Evolutionary conservation across 2,113 vertebrate genomes (phyloP).

Genomic region (Empidonax alnorum): DNA sequence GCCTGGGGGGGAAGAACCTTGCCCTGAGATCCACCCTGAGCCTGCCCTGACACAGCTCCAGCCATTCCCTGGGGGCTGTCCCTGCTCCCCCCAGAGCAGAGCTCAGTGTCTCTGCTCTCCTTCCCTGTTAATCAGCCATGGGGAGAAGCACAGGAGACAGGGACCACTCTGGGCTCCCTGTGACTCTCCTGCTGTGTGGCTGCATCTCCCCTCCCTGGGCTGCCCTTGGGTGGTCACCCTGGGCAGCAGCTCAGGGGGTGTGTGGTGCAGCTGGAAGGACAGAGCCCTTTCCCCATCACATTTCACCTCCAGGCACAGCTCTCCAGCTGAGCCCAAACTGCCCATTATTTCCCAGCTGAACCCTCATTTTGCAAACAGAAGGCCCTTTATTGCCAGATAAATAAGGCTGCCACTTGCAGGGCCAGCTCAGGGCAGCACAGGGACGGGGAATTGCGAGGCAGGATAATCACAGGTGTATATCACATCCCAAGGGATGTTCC

Average conservation of each 20-base stretch:
- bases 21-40: neutral
- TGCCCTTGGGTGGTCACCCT: too few relatives aligned
- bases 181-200: neutral
- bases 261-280: neutral
- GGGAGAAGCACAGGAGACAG: neutral
- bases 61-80: neutral
- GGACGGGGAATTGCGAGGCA: neutral
- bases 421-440: neutral
- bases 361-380: neutral
- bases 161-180: rapidly evolving
- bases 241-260: neutral
- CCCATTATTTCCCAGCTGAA: constrained; percentile 4
- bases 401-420: neutral
- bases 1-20: neutral
- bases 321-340: neutral
- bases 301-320: neutral
- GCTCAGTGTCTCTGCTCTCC: neutral
- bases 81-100: neutral
- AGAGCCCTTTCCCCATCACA: neutral
- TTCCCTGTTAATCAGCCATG: neutral
- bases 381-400: constrained; percentile 23
- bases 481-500: constrained; percentile 1
- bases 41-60: neutral
- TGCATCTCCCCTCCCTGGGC: neutral
- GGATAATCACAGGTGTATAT: constrained; percentile 31